Base-by-base conservation (phyloP, 2,888 invertebrate genomes). In the Drosophila kanekoi region DNA sequence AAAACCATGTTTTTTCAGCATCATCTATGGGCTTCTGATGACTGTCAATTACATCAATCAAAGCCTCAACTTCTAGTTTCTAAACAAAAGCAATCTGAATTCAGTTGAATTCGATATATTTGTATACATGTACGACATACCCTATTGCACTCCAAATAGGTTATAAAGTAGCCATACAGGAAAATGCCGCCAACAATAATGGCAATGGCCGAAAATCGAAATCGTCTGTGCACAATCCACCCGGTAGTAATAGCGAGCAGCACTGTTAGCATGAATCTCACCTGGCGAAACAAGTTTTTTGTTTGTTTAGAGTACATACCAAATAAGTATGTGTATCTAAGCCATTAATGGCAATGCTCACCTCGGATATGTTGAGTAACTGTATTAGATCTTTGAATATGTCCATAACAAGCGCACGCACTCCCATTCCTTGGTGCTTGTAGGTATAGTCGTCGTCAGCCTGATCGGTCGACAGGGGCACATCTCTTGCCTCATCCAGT, bases 121-220 rank as follows among this genome's bases (percentile, higher is more conserved):
- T 69, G 2, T 8, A 13, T 16, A 6, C 9, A 2, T 4, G 0
- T 11, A 23, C 5, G 3, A 53, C 77, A 49, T 79, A 92, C 91
- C 68, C 89, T 78, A 74, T 92, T 91, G 58, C 91, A 91, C 49
- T 91, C 91, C 13, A 91, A 57, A 52, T 91, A 91, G 0, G 90
- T 91, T 16, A 75, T 47, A 8, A 91, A 70, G 65, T 90, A 91
- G 44, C 91, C 92, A 56, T 66, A 82, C 1, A 87, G 16, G 13
- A 89, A 67, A 0, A 82, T 6, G 3, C 86, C 77, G 3, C 78
- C 69, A 16, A 87, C 1, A 18, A 86, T 33, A 38, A 89, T 62
- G 0, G 57, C 10, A 16, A 83, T 2, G 5, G 76, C 35, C 1
- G 86, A 73, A 47, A 81, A 60, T 4, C 79, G 63, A 60, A 76